Evolutionary conservation across 64 coral and sea anemone genomes (phyloP), one percentile per base, ranked within the genome.

Genomic region (Pocillopora damicornis): DNA sequence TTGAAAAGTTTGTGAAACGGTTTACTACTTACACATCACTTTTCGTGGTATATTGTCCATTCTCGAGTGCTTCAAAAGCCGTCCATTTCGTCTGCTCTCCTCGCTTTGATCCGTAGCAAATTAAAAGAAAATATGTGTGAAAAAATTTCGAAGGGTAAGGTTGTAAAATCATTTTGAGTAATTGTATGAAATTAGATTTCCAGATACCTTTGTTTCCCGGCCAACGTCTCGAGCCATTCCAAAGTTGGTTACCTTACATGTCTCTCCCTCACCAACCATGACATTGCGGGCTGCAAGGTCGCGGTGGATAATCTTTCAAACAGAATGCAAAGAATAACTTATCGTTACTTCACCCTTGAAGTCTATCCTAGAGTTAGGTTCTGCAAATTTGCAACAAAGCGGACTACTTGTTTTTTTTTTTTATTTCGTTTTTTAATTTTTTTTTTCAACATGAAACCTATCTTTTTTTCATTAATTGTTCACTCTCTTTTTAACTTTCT

Each of bases 1-100:
- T 51, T 7, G 42, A 51, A 2, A 51, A 51, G 7, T 51, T 51
- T 4, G 1, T 1, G 1, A 1, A 1, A 7, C 42, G 1, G 42
- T 51, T 51, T 4, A 51, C 0, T 76, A 88, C 92, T 93, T 51
- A 93, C 92, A 93, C 92, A 18, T 93, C 92, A 79, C 92, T 93
- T 73, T 93, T 76, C 1, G 36, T 42, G 30, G 92, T 93, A 64
- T 89, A 89, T 1, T 65, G 69, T 73, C 89, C 87, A 85, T 89
- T 64, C 76, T 89, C 76, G 14, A 93, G 86, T 74, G 87, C 87
- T 78, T 93, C 92, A 25, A 80, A 61, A 30, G 85, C 84, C 61
- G 89, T 93, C 92, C 92, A 93, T 36, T 93, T 93, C 8, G 89
- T 0, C 9, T 81, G 92, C 22, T 89, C 80, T 23, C 58, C 1